These are phyloP conservation scores for Poeciliopsis infans DNA, from an alignment of 2,797 vertebrate species.

Conservation along the genomic window DNA sequence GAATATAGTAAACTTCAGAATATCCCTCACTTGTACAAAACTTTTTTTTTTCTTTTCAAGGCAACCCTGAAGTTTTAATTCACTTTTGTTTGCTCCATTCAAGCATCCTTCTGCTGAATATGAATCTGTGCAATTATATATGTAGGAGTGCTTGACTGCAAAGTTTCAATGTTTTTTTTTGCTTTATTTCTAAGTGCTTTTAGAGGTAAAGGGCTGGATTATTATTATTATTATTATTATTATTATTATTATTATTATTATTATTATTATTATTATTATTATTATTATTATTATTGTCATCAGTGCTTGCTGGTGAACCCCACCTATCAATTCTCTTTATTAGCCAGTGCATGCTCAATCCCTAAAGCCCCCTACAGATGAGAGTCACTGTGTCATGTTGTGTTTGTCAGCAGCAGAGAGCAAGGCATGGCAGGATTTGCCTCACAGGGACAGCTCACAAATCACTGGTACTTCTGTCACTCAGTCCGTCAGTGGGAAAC, in stretches of 20 bases:
- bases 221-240: constrained; percentile 7
- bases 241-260: constrained; percentile 15
- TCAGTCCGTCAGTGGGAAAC: constrained; percentile 68
- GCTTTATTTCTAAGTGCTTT: neutral
- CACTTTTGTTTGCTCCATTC: constrained; percentile 12
- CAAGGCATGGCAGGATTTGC: constrained; percentile 53
- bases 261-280: constrained; percentile 7
- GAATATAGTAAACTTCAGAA: constrained; percentile 21
- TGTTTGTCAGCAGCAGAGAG: constrained; percentile 73
- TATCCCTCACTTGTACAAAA: constrained; percentile 25
- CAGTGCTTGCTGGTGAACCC: constrained; percentile 57
- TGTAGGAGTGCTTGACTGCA: constrained; percentile 52
- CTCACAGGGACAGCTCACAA: constrained; percentile 72
- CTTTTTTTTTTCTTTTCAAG: neutral
- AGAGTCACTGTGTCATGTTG: constrained; percentile 75
- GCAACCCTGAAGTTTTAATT: neutral
- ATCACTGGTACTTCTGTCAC: constrained; percentile 70
- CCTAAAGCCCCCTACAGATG: constrained; percentile 39
- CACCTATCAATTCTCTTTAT: constrained; percentile 82
- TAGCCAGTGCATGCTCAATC: constrained; percentile 70
- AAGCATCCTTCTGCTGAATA: constrained; percentile 21
- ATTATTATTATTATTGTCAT: constrained; percentile 2
- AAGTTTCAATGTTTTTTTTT: constrained; percentile 36
- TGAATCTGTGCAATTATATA: constrained; percentile 34
- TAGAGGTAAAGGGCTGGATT: neutral